Conservation (phyloP, 2,888 invertebrate species). For the Himalopsyche kuldschensis region DNA sequence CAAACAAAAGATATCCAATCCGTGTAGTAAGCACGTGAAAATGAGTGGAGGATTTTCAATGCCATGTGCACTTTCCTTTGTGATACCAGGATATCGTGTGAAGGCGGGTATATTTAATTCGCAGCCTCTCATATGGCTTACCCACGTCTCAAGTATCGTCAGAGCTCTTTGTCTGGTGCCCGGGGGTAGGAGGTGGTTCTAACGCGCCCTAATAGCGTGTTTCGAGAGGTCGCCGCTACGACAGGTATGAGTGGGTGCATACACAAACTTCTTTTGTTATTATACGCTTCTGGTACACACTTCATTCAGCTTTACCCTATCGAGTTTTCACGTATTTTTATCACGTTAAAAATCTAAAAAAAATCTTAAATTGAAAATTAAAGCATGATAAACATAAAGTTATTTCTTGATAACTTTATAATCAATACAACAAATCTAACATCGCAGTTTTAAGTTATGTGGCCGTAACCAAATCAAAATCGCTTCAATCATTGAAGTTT, state of each 20-base stretch:
- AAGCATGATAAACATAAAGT: no score
- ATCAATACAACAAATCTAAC: no score
- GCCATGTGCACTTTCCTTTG: background rate
- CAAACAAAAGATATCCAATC: background rate
- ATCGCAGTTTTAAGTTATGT: no score
- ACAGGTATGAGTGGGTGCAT: background rate
- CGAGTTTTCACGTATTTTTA: background rate
- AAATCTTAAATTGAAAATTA: no score
- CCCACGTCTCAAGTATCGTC: slow-evolving; percentile 30
- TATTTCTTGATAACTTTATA: no score
- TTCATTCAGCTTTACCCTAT: slow-evolving; percentile 13
- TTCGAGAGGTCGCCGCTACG: background rate
- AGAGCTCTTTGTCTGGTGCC: slow-evolving; percentile 18
- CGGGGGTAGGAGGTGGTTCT: slow-evolving; percentile 6
- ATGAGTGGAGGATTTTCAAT: background rate
- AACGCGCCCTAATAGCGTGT: slow-evolving; percentile 1
- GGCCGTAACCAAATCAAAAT: no score
- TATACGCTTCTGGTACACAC: slow-evolving; percentile 10
- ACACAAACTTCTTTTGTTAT: slow-evolving; percentile 7
- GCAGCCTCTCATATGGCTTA: slow-evolving; percentile 12
- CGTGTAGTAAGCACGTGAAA: background rate
- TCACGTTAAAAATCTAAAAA: no score
- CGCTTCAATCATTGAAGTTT: no score
- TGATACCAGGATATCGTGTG: background rate
- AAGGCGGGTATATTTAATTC: background rate